Base-by-base conservation (phyloP, 2,797 vertebrate species). In the Falco concolor region DNA sequence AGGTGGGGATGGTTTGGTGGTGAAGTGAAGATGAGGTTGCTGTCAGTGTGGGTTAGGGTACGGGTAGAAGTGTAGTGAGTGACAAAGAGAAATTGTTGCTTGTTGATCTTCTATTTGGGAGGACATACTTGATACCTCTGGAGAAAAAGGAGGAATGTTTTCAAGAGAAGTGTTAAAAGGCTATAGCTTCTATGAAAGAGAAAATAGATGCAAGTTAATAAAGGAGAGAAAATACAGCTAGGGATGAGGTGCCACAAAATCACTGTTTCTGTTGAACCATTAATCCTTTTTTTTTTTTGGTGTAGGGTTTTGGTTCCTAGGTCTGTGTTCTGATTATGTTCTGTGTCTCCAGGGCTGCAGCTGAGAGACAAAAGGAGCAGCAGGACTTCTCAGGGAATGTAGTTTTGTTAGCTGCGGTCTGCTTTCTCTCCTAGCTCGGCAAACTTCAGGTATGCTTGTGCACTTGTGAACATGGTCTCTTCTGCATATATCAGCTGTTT, bases 321-420 rank as follows among this genome's bases (percentile, higher is more conserved):
- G 12, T 42, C 73, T 6, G 0, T 47, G 5, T 85, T 89, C 22
- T 32, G 68, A 5, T 20, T 1, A 0, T 28, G 5, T 27, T 57
- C 23, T 34, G 24, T 70, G n/a, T 83, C 18, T 78, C 28, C 22
- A 44, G 52, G 22, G 24, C 40, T 17, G 8, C 3, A 13, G 8
- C 21, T 47, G 34, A 57, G 54, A 57, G 22, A 4, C 3, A 5
- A 61, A 69, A 64, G 75, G 75, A 87, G 42, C 50, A 49, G 30
- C 22, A 49, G 27, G 22, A 22, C 5, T 57, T 65, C 30, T 25
- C 70, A 60, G 49, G 42, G 20, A 18, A 10, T 0, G 6, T 10
- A 44, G 14, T 53, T 65, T 30, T 60, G 21, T 57, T 54, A 80
- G 34, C 30, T 86, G 59, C 59, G 76, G 7, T 34, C 38, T 86